Evolutionary conservation across 2,888 invertebrate genomes (phyloP), one percentile per base, ranked within the genome.

Genomic region (Chorisops tibialis): DNA sequence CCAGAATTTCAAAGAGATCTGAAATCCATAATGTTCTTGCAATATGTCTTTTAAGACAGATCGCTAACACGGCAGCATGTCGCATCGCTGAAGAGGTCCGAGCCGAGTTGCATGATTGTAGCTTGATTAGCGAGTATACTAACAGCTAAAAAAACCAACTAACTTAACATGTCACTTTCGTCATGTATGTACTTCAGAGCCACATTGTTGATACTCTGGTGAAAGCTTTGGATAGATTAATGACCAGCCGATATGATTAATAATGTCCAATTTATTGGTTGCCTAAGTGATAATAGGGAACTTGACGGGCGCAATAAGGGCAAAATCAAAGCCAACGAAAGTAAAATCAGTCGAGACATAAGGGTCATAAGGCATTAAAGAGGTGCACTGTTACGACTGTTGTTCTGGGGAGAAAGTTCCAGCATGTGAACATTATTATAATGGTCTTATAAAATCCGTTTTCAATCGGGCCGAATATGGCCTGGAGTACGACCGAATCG

Each of bases 201-300:
- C 7, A 39, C 19, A 54, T 41, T 54, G 41, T 38, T 18, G 19
- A 21, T 41, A 54, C 52, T 41, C 39, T 18, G 39, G 52, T 54
- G 52, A 54, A 54, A 54, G 52, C 41, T 41, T 7, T 41, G n/a
- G 41, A 41, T 41, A 21, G 22, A 41, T 54, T 54, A 39, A 39
- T n/a, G 21, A 14, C 22, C 22, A 41, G 41, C 41, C 41, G n/a
- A 54, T 39, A 16, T 12, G 41, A 41, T 54, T 37, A 54, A 54
- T 41, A 22, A 14, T 39, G 9, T 24, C 16, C 52, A 39, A 54
- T 54, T 54, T 41, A 39, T 19, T 39, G 22, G 41, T 54, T 54
- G 39, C 39, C 39, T 12, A 22, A 54, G 14, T 18, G 19, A 22
- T 24, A 38, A 39, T 41, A 7, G 52, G 22, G 9, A 39, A 21